phyloP scores from a whole-genome alignment of 2,888 invertebrate genomes.

The Oxycera nigricornis region DNA sequence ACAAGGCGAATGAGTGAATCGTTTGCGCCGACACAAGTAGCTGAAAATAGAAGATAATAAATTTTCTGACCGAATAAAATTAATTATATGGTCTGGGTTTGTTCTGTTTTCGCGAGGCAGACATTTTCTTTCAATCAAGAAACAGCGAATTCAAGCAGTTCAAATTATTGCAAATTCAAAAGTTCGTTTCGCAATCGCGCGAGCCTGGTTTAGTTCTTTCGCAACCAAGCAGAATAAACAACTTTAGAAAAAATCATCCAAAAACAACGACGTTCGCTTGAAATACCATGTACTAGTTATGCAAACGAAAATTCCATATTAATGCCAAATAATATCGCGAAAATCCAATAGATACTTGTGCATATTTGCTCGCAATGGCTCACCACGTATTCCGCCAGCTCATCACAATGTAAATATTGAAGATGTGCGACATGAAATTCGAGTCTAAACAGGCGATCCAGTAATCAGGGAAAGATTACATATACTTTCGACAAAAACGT shows the following conservation, averaged over 20 bases:
- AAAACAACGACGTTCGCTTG: neutral
- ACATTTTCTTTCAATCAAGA: neutral
- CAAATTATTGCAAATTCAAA: constrained; percentile 3
- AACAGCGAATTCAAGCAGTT: neutral
- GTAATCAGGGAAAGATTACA: neutral
- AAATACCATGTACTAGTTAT: neutral
- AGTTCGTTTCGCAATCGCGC: too few relatives aligned
- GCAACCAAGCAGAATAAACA: neutral
- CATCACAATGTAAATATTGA: constrained; percentile 11
- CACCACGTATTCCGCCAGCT: neutral
- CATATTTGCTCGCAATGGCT: neutral
- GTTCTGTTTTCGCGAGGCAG: neutral
- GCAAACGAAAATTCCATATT: neutral
- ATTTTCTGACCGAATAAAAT: constrained; percentile 33
- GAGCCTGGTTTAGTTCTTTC: too few relatives aligned
- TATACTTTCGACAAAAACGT: neutral
- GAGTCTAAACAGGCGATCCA: neutral
- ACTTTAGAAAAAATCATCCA: neutral
- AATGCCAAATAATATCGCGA: neutral
- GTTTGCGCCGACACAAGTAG: constrained; percentile 24
- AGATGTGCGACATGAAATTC: constrained; percentile 7
- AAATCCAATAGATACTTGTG: neutral
- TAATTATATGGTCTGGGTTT: constrained; percentile 31
- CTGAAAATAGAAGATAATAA: constrained; percentile 39
- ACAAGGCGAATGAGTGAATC: constrained; percentile 14